Evolutionary conservation across 1,140 invertebrate genomes (phyloP).

Genomic region (Leptopilina boulardi): DNA sequence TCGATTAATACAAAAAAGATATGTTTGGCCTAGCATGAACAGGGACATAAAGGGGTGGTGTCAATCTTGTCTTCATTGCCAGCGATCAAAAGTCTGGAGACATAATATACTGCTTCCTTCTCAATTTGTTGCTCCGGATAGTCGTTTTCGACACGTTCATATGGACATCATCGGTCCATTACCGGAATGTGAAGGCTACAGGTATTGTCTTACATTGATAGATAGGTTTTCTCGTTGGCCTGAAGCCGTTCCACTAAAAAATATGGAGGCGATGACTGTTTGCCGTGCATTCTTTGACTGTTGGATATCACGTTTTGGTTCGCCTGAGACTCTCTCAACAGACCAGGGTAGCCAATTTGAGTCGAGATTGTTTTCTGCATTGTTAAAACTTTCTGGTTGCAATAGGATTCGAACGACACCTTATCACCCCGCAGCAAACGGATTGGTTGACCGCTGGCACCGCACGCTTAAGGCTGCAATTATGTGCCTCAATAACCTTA

Average conservation of each 20-base stretch:
- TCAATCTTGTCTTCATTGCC: too few species aligned
- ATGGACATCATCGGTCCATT: not conserved
- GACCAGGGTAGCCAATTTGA: not conserved
- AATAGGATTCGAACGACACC: too few species aligned
- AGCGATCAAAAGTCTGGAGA: too few species aligned
- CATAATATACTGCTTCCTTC: too few species aligned
- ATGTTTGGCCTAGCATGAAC: constrained; percentile 32
- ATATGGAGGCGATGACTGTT: constrained; percentile 60
- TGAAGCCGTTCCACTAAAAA: constrained; percentile 50
- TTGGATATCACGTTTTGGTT: not conserved
- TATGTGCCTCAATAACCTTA: constrained; percentile 26
- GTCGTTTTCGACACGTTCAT: not conserved
- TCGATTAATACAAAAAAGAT: not conserved
- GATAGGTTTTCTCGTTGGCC: constrained; percentile 62
- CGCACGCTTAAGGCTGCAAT: constrained; percentile 58
- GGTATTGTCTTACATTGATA: constrained; percentile 47
- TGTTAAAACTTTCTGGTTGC: too few species aligned
- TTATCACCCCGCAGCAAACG: too few species aligned
- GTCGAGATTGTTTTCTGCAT: too few species aligned
- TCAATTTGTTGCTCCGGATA: too few species aligned
- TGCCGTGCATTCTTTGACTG: constrained; percentile 51
- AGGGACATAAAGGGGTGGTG: not conserved
- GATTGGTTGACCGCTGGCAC: constrained; percentile 55
- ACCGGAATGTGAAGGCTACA: constrained; percentile 33
- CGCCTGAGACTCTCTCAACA: not conserved